Conservation (phyloP, 2,888 invertebrate species). For the Conistra vaccinii region DNA sequence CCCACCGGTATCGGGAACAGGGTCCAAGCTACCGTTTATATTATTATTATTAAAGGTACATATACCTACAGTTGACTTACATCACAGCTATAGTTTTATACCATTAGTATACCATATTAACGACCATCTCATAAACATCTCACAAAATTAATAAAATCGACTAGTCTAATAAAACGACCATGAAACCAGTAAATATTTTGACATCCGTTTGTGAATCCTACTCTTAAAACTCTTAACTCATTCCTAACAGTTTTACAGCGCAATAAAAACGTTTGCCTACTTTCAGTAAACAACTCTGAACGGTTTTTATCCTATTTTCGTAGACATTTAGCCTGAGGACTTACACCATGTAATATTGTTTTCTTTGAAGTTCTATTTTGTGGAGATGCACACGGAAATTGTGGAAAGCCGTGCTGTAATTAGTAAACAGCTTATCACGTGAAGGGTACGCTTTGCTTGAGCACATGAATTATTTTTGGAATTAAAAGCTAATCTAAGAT, state of each 20-base stretch:
- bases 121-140: constrained; percentile 9
- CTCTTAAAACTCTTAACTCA: constrained; percentile 46
- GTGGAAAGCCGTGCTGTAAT: background rate
- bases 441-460: background rate
- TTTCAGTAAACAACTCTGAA: constrained; percentile 41
- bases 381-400: constrained; percentile 32
- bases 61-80: background rate
- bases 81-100: background rate
- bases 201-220: constrained; percentile 44
- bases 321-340: constrained; percentile 9
- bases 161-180: constrained; percentile 31
- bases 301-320: constrained; percentile 17
- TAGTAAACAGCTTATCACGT: background rate
- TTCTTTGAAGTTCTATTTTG: constrained; percentile 1
- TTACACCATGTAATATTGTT: background rate
- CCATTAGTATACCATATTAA: constrained; percentile 2
- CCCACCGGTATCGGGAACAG: too few relatives aligned
- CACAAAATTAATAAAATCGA: constrained; percentile 23
- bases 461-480: background rate
- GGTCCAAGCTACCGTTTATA: too few relatives aligned
- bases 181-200: constrained; percentile 48
- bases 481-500: background rate
- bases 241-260: constrained; percentile 47
- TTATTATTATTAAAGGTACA: too few relatives aligned
- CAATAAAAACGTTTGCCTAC: constrained; percentile 48